A percentile compares a stretch with the other conserved stretches of the same genome.
Evolutionary conservation across 2,888 invertebrate species (phyloP).

Genomic region (Pseudanteris insignis): DNA sequence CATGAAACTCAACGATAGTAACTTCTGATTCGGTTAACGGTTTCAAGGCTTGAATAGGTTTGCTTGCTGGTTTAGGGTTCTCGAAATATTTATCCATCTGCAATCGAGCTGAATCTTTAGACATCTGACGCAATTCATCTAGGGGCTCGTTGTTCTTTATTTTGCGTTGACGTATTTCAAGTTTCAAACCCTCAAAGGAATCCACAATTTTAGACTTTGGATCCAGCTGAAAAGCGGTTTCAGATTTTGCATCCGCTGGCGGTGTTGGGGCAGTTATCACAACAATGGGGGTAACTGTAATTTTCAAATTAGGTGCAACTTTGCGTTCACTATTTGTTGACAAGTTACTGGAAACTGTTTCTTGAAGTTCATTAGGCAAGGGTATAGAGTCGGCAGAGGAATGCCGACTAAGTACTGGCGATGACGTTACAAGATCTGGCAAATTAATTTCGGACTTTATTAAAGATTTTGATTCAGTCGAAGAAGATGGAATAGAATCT

Average conservation of each 20-base stretch:
- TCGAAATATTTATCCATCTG: conserved; percentile 60
- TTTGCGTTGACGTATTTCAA: conserved; percentile 56
- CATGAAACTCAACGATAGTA: conserved; percentile 49
- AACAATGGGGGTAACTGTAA: conserved; percentile 36
- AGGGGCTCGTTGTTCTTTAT: conserved; percentile 51
- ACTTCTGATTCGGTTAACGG: conserved; percentile 28
- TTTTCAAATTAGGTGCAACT: background rate
- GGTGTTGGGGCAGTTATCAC: conserved; percentile 58
- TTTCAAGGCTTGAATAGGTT: background rate
- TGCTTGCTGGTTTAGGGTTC: conserved; percentile 13
- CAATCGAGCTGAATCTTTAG: conserved; percentile 55
- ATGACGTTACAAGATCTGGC: conserved; percentile 57
- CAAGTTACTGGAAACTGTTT: conserved; percentile 43
- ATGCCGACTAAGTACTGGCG: conserved; percentile 51
- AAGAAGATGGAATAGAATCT: conserved; percentile 39
- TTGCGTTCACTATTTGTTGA: conserved; percentile 23
- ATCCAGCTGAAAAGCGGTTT: conserved; percentile 41
- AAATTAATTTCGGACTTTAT: conserved; percentile 46
- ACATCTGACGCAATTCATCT: conserved; percentile 54
- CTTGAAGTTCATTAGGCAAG: conserved; percentile 44
- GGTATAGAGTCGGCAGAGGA: conserved; percentile 48
- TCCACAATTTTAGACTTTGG: conserved; percentile 30
- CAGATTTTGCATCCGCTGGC: conserved; percentile 49
- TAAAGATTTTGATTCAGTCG: background rate
- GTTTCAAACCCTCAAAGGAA: conserved; percentile 55